Evolutionary conservation across 2,113 vertebrate species (phyloP).

Genomic region (Eurystomus gularis): DNA sequence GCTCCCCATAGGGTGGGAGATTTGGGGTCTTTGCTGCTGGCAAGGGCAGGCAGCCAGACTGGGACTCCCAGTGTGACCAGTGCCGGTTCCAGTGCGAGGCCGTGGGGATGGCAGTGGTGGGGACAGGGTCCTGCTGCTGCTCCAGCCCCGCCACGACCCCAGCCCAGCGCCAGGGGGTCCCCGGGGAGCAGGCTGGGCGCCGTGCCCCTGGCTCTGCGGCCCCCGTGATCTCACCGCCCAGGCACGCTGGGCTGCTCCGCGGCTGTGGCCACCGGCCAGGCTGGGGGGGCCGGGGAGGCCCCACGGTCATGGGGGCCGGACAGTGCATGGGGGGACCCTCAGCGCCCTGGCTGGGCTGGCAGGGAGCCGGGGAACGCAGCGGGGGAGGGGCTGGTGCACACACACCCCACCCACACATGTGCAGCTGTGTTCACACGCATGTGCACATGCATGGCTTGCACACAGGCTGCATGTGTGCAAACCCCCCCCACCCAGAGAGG

Average conservation of each 20-base stretch:
- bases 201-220: not conserved
- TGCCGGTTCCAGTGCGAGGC: not conserved
- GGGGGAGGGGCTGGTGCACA: not conserved
- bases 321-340: not conserved
- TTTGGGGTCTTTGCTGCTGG: not conserved
- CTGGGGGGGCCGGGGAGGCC: not conserved
- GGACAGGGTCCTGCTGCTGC: not conserved
- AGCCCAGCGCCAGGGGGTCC: not conserved
- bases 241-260: not conserved
- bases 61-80: not conserved
- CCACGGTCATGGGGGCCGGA: not conserved
- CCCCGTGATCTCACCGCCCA: conserved; percentile 28
- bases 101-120: not conserved
- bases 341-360: not conserved
- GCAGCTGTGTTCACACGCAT: not conserved
- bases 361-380: fast-evolving
- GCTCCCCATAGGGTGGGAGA: not conserved
- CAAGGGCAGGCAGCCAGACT: not conserved
- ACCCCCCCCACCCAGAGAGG: not conserved
- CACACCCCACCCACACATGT: not conserved
- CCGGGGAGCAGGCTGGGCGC: not conserved
- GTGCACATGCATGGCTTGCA: not conserved
- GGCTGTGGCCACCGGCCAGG: not conserved
- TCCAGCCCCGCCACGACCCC: not conserved
- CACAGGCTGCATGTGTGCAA: not conserved